Percentiles rank a stretch among this genome's conserved stretches.
Evolutionary conservation across 2,888 invertebrate species (phyloP).

Genomic region (Zele albiditarsus): DNA sequence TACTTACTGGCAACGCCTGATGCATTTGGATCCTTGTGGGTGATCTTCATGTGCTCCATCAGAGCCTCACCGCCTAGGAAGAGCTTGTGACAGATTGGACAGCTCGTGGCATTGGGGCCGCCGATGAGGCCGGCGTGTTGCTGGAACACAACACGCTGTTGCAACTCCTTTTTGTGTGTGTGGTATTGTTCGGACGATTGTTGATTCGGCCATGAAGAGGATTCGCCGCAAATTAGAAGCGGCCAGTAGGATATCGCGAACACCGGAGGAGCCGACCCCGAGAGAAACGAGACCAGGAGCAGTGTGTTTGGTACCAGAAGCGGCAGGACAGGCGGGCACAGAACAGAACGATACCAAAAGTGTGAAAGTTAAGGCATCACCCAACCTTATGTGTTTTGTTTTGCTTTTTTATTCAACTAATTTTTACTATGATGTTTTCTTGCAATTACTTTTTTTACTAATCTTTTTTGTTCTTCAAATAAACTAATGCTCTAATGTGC

Average conservation of each 20-base stretch:
- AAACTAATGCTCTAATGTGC: conserved; percentile 4
- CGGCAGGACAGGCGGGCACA: conserved; percentile 68
- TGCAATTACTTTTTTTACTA: background rate
- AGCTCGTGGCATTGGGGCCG: conserved; percentile 92
- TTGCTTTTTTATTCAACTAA: conserved; percentile 4
- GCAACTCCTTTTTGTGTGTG: conserved; percentile 80
- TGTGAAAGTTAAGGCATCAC: conserved; percentile 64
- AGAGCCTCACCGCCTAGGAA: conserved; percentile 94
- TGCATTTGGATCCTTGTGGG: conserved; percentile 93
- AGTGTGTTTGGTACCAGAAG: conserved; percentile 64
- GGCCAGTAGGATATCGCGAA: conserved; percentile 59
- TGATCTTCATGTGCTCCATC: conserved; percentile 97
- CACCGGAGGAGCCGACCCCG: conserved; percentile 62
- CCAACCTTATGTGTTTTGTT: background rate
- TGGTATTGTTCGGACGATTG: conserved; percentile 44
- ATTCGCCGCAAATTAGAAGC: conserved; percentile 60
- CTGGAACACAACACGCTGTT: conserved; percentile 95
- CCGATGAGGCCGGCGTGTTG: conserved; percentile 95
- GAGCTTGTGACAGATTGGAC: conserved; percentile 95
- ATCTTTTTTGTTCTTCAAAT: background rate
- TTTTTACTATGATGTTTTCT: conserved; percentile 1
- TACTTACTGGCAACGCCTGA: conserved; percentile 92
- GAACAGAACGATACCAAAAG: conserved; percentile 67
- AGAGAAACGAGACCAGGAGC: conserved; percentile 59
- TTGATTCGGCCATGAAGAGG: conserved; percentile 53